These are phyloP conservation scores for Brachypterus glaber DNA, from an alignment of 2,888 invertebrate species.

Conservation along the genomic window DNA sequence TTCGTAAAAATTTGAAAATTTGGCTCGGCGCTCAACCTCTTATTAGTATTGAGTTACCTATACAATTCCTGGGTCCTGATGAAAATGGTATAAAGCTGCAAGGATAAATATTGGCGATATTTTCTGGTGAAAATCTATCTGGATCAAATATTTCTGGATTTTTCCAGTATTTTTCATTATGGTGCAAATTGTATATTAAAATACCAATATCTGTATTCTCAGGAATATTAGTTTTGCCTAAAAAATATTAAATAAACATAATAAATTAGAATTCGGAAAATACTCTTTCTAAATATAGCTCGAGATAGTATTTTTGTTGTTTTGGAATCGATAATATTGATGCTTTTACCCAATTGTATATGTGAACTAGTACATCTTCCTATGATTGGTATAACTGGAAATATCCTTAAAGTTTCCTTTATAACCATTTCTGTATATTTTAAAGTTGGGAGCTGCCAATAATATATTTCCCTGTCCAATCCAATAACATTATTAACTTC, in stretches of 20 bases:
- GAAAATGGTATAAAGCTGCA: background rate
- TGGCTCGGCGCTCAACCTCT: too few relatives aligned
- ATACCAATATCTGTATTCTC: background rate
- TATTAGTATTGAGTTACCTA: too few relatives aligned
- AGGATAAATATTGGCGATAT: background rate
- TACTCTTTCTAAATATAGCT: too few relatives aligned
- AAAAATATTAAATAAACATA: too few relatives aligned
- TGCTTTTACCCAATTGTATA: too few relatives aligned
- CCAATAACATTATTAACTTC: slow-evolving; percentile 1
- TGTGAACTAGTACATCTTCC: too few relatives aligned
- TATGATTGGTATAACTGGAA: background rate
- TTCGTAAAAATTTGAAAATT: too few relatives aligned
- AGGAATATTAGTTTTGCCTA: background rate
- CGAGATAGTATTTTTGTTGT: too few relatives aligned
- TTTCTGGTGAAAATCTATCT: background rate
- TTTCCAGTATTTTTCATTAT: background rate
- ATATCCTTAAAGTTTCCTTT: background rate
- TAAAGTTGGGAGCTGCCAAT: background rate
- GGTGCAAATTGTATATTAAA: background rate
- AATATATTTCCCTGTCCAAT: background rate
- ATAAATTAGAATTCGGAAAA: too few relatives aligned
- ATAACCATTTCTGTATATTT: background rate
- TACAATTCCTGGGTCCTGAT: background rate
- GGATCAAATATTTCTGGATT: background rate
- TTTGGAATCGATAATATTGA: too few relatives aligned